A percentile compares a stretch with the other conserved stretches of the same genome.
Conservation (phyloP, 2,113 vertebrate genomes). For the Rhodinocichla rosea region DNA sequence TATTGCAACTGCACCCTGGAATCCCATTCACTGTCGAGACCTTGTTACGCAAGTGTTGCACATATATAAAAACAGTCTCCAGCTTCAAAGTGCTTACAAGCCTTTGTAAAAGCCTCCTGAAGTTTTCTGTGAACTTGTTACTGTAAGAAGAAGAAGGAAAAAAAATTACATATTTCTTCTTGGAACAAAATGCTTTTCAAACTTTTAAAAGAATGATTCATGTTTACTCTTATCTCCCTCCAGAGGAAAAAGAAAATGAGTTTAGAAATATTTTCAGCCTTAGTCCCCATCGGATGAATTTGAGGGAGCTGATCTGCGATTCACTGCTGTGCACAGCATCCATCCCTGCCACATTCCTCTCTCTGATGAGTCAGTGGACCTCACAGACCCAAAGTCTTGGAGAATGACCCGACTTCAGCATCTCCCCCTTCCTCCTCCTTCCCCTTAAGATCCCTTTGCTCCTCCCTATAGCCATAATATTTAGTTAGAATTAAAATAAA, state of each 20-base stretch:
- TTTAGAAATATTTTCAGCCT: constrained; percentile 15
- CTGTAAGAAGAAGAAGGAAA: background rate
- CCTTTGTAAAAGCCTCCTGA: background rate
- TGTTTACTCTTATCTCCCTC: constrained; percentile 5
- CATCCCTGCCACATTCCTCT: background rate
- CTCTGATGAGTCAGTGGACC: background rate
- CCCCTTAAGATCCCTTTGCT: background rate
- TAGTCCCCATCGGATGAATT: background rate
- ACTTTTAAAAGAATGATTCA: constrained; percentile 11
- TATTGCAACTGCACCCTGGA: constrained; percentile 19
- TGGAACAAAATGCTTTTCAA: background rate
- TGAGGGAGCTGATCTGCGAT: background rate
- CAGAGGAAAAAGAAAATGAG: background rate
- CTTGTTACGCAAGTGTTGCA: background rate
- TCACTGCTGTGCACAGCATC: background rate
- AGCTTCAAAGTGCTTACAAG: background rate
- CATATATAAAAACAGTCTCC: background rate
- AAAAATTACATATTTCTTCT: background rate
- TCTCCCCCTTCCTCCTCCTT: background rate
- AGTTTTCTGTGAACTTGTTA: background rate
- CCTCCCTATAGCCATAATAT: background rate
- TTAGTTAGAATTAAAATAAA: background rate
- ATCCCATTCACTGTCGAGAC: background rate
- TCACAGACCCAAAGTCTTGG: background rate
- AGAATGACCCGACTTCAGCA: background rate